Conservation (phyloP, 1,140 invertebrate genomes). For the Macrobrachium nipponense region DNA sequence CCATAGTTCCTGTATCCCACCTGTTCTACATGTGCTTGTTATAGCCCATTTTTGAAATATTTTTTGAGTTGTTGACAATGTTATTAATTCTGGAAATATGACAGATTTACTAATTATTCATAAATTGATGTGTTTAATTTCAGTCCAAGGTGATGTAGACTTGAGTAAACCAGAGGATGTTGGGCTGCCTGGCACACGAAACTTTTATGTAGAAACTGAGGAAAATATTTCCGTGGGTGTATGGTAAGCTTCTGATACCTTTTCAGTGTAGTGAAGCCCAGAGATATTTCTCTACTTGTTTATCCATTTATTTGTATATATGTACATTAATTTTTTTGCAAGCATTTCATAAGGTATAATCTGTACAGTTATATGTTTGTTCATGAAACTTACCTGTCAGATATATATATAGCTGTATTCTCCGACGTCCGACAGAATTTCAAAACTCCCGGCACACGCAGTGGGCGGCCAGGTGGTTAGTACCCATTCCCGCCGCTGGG, state of each 20-base stretch:
- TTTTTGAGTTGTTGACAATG: not conserved
- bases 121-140: not conserved
- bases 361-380: not conserved
- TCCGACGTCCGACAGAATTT: too few species aligned
- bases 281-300: not conserved
- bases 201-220: conserved; percentile 38
- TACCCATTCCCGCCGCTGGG: too few species aligned
- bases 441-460: too few species aligned
- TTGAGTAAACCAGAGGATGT: conserved; percentile 20
- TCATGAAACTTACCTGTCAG: too few species aligned
- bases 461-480: too few species aligned
- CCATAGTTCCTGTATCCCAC: too few species aligned
- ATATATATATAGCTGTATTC: too few species aligned
- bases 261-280: not conserved
- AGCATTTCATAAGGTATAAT: not conserved
- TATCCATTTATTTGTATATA: not conserved
- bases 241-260: conserved; percentile 20
- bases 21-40: too few species aligned
- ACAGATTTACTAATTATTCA: not conserved
- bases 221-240: conserved; percentile 34
- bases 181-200: conserved; percentile 37
- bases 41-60: too few species aligned
- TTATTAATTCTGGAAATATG: not conserved
- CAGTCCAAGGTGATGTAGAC: not conserved
- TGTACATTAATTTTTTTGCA: not conserved